phyloP scores from a whole-genome alignment of 2,888 invertebrate genomes.

The Anodontia alba region DNA sequence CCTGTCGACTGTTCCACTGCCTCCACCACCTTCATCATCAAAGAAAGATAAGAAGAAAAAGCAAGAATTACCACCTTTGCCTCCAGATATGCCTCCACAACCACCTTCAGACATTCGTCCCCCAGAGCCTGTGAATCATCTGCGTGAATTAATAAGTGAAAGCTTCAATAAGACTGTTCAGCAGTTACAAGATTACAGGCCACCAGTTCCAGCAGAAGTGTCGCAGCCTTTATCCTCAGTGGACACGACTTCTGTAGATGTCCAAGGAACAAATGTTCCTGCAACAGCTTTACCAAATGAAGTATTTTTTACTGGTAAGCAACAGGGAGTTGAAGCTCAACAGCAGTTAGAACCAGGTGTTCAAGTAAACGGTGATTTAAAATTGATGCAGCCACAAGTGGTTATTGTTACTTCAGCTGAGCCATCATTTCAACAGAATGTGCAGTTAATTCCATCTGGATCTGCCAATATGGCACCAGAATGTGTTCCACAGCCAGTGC shows the following conservation, averaged over 20 bases:
- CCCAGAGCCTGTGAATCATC: background rate
- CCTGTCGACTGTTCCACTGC: conserved; percentile 46
- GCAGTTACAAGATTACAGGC: background rate
- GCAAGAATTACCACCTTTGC: conserved; percentile 26
- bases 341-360: background rate
- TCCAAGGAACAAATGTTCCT: background rate
- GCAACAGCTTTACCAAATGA: too few relatives aligned
- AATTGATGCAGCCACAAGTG: background rate
- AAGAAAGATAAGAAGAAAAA: conserved; percentile 53
- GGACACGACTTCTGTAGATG: background rate
- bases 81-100: background rate
- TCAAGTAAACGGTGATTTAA: background rate
- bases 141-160: background rate
- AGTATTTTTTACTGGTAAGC: too few relatives aligned
- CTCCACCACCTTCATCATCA: conserved; percentile 49
- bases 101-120: background rate
- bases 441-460: background rate
- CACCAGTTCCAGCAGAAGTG: background rate
- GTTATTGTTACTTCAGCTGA: background rate
- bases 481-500: conserved; percentile 13
- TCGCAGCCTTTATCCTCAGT: conserved; percentile 21
- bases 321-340: too few relatives aligned
- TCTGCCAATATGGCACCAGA: background rate
- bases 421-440: background rate
- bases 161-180: background rate